Conservation (phyloP, 2,888 invertebrate genomes). For the Sarcophaga rosellei region DNA sequence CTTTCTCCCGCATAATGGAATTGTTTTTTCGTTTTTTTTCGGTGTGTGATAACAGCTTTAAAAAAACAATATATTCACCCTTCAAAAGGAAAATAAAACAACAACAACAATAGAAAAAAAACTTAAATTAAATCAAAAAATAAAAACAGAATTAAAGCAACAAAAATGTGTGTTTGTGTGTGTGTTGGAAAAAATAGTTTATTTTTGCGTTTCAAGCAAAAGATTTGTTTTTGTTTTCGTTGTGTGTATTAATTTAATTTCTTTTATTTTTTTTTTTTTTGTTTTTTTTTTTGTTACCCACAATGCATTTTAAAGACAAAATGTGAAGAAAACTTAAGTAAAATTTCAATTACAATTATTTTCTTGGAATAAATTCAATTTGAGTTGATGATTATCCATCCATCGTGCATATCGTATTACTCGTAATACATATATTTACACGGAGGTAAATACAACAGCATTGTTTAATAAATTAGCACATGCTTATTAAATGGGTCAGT, state of each 20-base stretch:
- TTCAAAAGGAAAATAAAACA: constrained; percentile 45
- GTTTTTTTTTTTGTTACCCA: background rate
- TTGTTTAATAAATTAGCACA: constrained; percentile 35
- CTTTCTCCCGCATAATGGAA: constrained; percentile 66
- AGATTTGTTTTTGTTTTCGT: constrained; percentile 18
- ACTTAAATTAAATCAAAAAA: constrained; percentile 35
- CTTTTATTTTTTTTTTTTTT: too few relatives aligned
- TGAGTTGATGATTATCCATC: constrained; percentile 10
- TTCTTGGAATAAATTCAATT: constrained; percentile 36
- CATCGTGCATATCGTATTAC: background rate
- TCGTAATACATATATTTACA: too few relatives aligned
- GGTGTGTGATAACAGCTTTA: constrained; percentile 27
- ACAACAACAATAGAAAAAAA: constrained; percentile 12
- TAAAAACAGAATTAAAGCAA: background rate
- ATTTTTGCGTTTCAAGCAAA: constrained; percentile 16
- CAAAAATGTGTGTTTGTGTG: constrained; percentile 14
- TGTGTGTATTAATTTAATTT: too few relatives aligned
- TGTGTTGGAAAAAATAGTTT: constrained; percentile 38
- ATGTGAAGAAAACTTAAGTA: constrained; percentile 1
- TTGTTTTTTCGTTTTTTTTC: background rate
- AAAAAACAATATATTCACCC: constrained; percentile 47
- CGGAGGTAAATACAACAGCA: background rate
- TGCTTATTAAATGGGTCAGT: constrained; percentile 15
- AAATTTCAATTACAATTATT: background rate
- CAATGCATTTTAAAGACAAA: constrained; percentile 26